Evolutionary conservation across 1,140 invertebrate species (phyloP).

Genomic region (Calosoma granatense): DNA sequence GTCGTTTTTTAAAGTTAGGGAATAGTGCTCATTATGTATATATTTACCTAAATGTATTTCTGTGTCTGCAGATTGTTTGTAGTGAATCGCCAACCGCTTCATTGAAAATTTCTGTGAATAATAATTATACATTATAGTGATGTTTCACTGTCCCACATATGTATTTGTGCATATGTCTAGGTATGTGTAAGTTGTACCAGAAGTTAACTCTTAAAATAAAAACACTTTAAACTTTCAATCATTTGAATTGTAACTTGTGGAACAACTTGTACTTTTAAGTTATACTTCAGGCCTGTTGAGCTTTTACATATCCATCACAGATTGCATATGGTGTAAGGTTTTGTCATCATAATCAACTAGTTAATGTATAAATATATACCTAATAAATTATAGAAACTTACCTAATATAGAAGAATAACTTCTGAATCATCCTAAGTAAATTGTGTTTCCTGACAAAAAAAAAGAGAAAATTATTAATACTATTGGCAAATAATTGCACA

Average conservation of each 20-base stretch:
- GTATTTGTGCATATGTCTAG: neutral
- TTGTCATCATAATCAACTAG: constrained; percentile 5
- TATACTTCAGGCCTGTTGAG: constrained; percentile 24
- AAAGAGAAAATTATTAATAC: neutral
- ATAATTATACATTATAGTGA: neutral
- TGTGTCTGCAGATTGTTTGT: too few species aligned
- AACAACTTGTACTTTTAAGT: neutral
- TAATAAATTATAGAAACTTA: too few species aligned
- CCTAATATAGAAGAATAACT: too few species aligned
- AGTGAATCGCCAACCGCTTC: too few species aligned
- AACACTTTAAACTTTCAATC: neutral
- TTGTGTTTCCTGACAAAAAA: neutral
- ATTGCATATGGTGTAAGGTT: constrained; percentile 11
- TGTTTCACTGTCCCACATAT: neutral
- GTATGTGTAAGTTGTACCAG: neutral
- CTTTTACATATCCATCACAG: constrained; percentile 19
- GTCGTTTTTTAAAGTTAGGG: too few species aligned
- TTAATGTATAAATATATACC: too few species aligned
- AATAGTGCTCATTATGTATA: too few species aligned
- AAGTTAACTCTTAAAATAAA: neutral
- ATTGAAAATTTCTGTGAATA: too few species aligned
- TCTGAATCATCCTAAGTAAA: too few species aligned
- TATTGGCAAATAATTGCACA: neutral
- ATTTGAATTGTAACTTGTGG: neutral
- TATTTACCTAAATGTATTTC: too few species aligned